Evolutionary conservation across 2,888 invertebrate species (phyloP).

Genomic region (Drepana falcataria): DNA sequence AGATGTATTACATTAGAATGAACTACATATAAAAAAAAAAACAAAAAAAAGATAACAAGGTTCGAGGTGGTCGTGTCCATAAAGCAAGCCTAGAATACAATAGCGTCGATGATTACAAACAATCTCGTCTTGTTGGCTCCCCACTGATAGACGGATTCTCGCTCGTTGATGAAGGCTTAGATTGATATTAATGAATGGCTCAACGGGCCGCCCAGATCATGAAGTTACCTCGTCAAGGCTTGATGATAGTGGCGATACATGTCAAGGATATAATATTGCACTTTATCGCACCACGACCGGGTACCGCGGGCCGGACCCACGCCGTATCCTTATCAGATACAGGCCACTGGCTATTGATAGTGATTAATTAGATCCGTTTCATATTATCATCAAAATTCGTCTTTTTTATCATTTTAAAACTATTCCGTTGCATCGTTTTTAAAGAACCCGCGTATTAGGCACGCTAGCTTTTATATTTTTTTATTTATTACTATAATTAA

Average conservation of each 20-base stretch:
- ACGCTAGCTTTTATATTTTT: too few species aligned
- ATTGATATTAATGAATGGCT: neutral
- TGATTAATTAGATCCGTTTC: neutral
- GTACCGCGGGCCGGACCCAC: neutral
- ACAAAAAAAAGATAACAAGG: neutral
- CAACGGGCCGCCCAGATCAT: neutral
- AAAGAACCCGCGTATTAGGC: too few species aligned
- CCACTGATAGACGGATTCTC: neutral
- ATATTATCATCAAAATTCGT: too few species aligned
- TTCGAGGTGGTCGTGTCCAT: slow-evolving; percentile 11
- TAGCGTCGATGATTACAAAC: slow-evolving; percentile 18
- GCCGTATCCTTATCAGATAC: neutral
- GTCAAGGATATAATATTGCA: neutral
- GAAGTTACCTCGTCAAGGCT: too few species aligned
- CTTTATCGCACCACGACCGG: neutral
- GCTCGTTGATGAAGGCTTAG: neutral
- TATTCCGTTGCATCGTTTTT: too few species aligned
- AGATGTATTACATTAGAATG: too few species aligned
- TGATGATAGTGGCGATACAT: neutral
- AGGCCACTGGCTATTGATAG: neutral
- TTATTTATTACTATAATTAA: too few species aligned
- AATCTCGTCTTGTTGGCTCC: slow-evolving; percentile 4
- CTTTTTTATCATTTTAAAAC: too few species aligned
- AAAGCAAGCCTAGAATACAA: slow-evolving; percentile 5
- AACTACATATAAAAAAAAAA: too few species aligned